Evolutionary conservation across 2,113 vertebrate species (phyloP).

Genomic region (Mastomys natalensis): DNA sequence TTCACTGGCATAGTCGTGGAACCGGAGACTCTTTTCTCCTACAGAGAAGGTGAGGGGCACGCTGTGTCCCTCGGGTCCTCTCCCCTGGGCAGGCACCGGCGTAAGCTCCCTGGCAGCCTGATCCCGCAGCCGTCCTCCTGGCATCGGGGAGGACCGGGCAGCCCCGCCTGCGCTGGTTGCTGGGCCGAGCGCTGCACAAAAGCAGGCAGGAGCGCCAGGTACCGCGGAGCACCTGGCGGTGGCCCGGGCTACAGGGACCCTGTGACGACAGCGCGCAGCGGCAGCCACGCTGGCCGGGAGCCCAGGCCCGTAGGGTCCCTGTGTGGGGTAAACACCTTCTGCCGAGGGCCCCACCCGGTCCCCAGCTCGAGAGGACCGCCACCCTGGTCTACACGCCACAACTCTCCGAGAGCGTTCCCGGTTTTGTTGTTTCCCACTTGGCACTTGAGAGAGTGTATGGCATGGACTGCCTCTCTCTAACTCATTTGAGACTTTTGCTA

Average conservation of each 20-base stretch:
- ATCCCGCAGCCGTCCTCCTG: constrained; percentile 23
- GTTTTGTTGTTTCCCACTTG: background rate
- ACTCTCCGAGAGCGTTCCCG: background rate
- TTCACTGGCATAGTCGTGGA: background rate
- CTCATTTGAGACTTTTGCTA: background rate
- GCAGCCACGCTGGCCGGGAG: background rate
- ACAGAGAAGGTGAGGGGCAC: background rate
- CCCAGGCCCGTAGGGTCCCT: background rate
- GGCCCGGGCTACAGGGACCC: background rate
- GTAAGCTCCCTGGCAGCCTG: background rate
- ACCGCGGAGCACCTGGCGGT: constrained; percentile 63
- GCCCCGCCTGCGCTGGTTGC: background rate
- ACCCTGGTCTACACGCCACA: background rate
- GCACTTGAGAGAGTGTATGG: background rate
- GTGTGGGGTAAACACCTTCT: constrained; percentile 3
- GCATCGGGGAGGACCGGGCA: background rate
- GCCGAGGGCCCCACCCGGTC: background rate
- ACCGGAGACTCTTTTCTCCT: background rate
- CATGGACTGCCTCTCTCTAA: background rate
- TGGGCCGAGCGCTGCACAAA: constrained; percentile 49
- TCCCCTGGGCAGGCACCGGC: background rate
- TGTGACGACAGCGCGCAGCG: background rate
- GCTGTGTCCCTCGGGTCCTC: background rate
- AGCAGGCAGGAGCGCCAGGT: constrained; percentile 70
- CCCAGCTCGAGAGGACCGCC: background rate